These are phyloP conservation scores for Scaptomyza montana DNA, from an alignment of 1,140 invertebrate species.

Conservation along the genomic window DNA sequence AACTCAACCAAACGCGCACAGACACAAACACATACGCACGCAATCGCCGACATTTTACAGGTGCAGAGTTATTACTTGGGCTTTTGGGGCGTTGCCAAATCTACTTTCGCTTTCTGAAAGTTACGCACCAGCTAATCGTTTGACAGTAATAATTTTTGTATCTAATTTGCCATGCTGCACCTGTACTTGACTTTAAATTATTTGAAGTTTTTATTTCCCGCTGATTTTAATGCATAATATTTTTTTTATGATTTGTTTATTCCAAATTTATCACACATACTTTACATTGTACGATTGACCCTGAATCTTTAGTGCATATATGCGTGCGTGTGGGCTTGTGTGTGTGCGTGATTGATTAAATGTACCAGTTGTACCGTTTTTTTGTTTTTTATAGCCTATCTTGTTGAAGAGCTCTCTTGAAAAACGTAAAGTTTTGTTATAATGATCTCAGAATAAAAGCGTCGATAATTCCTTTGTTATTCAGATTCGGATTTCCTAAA, in stretches of 20 bases:
- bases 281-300: slow-evolving; percentile 41
- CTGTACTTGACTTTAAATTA: slow-evolving; percentile 27
- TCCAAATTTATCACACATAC: not conserved
- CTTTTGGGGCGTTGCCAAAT: slow-evolving; percentile 16
- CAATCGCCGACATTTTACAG: not conserved
- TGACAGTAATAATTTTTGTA: slow-evolving; percentile 10
- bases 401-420: too few species aligned
- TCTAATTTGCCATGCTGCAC: slow-evolving; percentile 38
- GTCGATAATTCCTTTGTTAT: too few species aligned
- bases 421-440: too few species aligned
- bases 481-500: too few species aligned
- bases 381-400: not conserved
- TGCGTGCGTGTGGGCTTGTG: slow-evolving; percentile 4
- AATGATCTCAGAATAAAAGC: too few species aligned
- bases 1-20: slow-evolving; percentile 11
- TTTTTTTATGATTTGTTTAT: not conserved
- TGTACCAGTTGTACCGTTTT: not conserved
- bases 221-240: not conserved
- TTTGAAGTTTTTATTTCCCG: slow-evolving; percentile 3
- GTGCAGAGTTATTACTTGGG: slow-evolving; percentile 2
- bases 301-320: slow-evolving; percentile 22
- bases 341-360: slow-evolving; percentile 4
- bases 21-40: slow-evolving; percentile 10
- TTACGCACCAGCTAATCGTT: slow-evolving; percentile 17
- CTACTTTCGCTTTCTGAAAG: slow-evolving; percentile 38